Percentiles rank a stretch among this genome's conserved stretches.
Evolutionary conservation across 2,888 invertebrate genomes (phyloP).

Genomic region (Bursaphelenchus okinawaensis): DNA sequence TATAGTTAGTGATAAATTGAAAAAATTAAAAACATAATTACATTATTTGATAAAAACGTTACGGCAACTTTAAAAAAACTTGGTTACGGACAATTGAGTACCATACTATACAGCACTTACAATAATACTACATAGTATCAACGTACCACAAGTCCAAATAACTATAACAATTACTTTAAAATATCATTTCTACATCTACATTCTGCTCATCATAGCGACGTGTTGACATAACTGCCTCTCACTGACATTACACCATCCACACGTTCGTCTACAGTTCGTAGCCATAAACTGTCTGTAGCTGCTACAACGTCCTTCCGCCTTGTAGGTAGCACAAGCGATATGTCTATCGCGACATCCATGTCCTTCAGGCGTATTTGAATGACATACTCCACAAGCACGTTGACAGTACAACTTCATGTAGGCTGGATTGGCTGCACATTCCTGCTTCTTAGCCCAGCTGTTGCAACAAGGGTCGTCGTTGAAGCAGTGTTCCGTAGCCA

Average conservation of each 20-base stretch:
- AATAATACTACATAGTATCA: too few relatives aligned
- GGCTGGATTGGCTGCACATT: conserved; percentile 42
- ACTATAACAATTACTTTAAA: too few relatives aligned
- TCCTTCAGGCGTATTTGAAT: conserved; percentile 20
- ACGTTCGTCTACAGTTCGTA: conserved; percentile 35
- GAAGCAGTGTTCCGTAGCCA: conserved; percentile 33
- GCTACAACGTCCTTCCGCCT: conserved; percentile 46
- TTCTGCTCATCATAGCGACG: conserved; percentile 43
- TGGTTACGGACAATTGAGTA: too few relatives aligned
- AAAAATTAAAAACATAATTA: too few relatives aligned
- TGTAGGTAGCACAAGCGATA: conserved; percentile 51
- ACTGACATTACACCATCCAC: conserved; percentile 52
- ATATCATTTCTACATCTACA: conserved; percentile 31
- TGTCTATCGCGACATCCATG: conserved; percentile 52
- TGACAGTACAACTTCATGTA: conserved; percentile 53
- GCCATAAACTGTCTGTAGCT: conserved; percentile 23
- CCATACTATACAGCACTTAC: too few relatives aligned
- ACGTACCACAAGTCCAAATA: too few relatives aligned
- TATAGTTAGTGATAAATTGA: too few relatives aligned
- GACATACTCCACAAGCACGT: conserved; percentile 48
- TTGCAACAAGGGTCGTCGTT: conserved; percentile 54
- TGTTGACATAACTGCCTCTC: conserved; percentile 44
- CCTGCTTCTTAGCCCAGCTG: conserved; percentile 41
- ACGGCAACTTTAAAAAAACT: too few relatives aligned
- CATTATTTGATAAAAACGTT: too few relatives aligned